These are phyloP conservation scores for Ochropleura leucogaster DNA, from an alignment of 2,888 invertebrate genomes.

Conservation along the genomic window DNA sequence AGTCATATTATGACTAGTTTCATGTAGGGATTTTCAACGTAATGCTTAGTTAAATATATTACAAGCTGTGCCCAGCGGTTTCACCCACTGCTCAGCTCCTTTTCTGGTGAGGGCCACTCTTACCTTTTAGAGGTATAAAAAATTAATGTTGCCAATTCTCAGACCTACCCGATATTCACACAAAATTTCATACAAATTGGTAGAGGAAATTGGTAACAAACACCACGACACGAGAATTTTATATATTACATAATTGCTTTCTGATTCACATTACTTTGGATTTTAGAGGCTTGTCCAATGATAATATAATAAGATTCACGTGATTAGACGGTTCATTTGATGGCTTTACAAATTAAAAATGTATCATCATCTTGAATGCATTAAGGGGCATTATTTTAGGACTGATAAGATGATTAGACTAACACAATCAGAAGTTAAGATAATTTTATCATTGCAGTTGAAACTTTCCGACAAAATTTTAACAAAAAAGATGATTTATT, in stretches of 20 bases:
- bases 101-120: too few relatives aligned
- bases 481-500: background rate
- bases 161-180: too few relatives aligned
- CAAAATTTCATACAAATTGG: too few relatives aligned
- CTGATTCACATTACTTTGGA: background rate
- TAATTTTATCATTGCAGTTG: background rate
- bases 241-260: background rate
- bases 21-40: background rate
- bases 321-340: constrained; percentile 28
- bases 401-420: constrained; percentile 14
- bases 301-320: constrained; percentile 21
- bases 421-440: background rate
- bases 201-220: too few relatives aligned
- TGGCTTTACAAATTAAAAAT: constrained; percentile 46
- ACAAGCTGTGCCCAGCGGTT: too few relatives aligned
- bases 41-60: background rate
- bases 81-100: too few relatives aligned
- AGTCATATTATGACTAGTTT: background rate
- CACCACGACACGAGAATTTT: too few relatives aligned
- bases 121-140: too few relatives aligned
- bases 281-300: background rate
- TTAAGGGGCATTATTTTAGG: constrained; percentile 19
- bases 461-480: background rate
- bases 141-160: too few relatives aligned
- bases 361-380: constrained; percentile 42